phyloP scores from a whole-genome alignment of 2,888 invertebrate species.

The Merodon equestris region DNA sequence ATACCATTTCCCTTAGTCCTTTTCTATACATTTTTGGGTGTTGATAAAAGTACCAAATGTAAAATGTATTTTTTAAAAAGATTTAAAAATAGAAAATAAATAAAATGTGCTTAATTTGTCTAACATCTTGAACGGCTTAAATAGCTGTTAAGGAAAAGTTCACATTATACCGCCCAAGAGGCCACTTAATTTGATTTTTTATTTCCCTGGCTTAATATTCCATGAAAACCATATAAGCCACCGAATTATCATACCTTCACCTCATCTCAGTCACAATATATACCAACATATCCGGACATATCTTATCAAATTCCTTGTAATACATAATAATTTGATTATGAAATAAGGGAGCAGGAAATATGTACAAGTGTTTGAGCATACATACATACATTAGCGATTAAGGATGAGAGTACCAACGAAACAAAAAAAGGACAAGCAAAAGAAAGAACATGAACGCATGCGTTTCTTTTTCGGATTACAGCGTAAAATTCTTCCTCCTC shows the following conservation, averaged over 20 bases:
- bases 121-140: no score
- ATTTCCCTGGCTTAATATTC: conserved; percentile 56
- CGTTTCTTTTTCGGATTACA: conserved; percentile 64
- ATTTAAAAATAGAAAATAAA: no score
- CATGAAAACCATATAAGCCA: conserved; percentile 54
- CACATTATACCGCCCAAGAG: conserved; percentile 8
- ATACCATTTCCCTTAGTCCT: no score
- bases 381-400: conserved; percentile 28
- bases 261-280: not conserved
- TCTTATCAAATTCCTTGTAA: conserved; percentile 31
- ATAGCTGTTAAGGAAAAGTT: no score
- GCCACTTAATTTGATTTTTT: conserved; percentile 53
- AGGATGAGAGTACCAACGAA: not conserved
- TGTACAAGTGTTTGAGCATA: conserved; percentile 40
- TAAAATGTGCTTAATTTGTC: no score
- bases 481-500: conserved; percentile 48
- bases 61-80: no score
- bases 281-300: conserved; percentile 13
- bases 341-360: conserved; percentile 64
- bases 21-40: no score
- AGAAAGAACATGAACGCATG: conserved; percentile 61
- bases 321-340: conserved; percentile 66
- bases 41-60: no score
- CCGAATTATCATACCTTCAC: conserved; percentile 43
- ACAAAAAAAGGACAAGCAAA: conserved; percentile 14